phyloP scores from a whole-genome alignment of 2,797 vertebrate genomes.

The Sebastolobus alascanus region DNA sequence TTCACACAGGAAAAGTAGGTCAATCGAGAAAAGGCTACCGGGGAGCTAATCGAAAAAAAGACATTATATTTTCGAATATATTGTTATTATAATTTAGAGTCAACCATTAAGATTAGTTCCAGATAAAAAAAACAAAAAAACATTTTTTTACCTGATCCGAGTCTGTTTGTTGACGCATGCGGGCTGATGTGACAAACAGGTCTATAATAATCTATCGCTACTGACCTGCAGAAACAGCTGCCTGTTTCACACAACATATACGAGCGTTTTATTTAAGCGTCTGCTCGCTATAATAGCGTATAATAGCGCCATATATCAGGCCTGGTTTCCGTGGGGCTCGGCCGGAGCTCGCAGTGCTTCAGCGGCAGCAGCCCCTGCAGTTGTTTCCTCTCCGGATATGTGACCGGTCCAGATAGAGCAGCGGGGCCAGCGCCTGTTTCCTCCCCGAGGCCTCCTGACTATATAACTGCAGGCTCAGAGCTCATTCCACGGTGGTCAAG shows the following conservation, averaged over 20 bases:
- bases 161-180: not conserved
- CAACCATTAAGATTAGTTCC: accelerated
- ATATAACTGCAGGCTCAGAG: slow-evolving; percentile 26
- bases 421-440: slow-evolving; percentile 90
- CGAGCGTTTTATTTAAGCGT: slow-evolving; percentile 1
- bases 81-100: not conserved
- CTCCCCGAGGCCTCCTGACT: slow-evolving; percentile 80
- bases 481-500: slow-evolving; percentile 62
- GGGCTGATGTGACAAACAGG: not conserved
- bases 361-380: slow-evolving; percentile 82
- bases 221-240: slow-evolving; percentile 16
- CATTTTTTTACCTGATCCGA: not conserved
- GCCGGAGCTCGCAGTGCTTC: slow-evolving; percentile 44
- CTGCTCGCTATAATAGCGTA: slow-evolving; percentile 12
- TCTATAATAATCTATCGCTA: not conserved
- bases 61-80: not conserved
- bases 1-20: too few species aligned
- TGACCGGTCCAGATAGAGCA: slow-evolving; percentile 96
- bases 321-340: slow-evolving; percentile 59
- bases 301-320: slow-evolving; percentile 57
- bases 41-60: not conserved
- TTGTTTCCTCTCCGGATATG: slow-evolving; percentile 98
- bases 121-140: not conserved
- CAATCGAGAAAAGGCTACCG: not conserved
- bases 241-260: slow-evolving; percentile 27